phyloP scores from a whole-genome alignment of 2,797 vertebrate species.

The Halcyon leucocephala region DNA sequence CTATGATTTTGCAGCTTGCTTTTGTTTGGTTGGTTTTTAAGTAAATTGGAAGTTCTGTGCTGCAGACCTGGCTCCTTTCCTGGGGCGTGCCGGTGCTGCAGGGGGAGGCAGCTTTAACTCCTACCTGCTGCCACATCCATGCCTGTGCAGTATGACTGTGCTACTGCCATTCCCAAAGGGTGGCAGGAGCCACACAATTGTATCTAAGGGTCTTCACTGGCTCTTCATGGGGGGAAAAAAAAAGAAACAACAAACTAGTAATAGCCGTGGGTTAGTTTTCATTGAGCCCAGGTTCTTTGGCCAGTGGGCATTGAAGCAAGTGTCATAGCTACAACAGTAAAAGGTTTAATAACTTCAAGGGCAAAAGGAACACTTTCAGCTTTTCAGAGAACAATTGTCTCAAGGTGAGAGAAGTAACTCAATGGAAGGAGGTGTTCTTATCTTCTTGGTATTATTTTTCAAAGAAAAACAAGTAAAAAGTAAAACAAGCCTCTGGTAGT shows the following conservation, averaged over 20 bases:
- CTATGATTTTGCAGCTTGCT: neutral
- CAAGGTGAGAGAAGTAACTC: neutral
- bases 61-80: neutral
- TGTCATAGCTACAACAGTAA: neutral
- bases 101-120: neutral
- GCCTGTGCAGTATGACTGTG: neutral
- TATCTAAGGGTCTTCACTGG: neutral
- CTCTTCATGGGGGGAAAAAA: neutral
- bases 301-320: neutral
- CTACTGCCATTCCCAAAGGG: neutral
- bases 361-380: neutral
- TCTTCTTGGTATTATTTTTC: neutral
- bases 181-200: neutral
- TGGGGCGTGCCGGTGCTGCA: rapidly evolving
- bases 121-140: neutral
- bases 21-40: neutral
- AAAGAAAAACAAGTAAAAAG: neutral
- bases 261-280: neutral
- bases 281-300: neutral
- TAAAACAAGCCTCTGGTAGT: neutral
- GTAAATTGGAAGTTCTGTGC: neutral
- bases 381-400: neutral
- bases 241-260: neutral
- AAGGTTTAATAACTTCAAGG: neutral
- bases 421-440: neutral